Percentiles rank a stretch among this genome's conserved stretches.
These are phyloP conservation scores for Thecocarcelia acutangulata DNA, from an alignment of 2,888 invertebrate genomes.

Conservation along the genomic window DNA sequence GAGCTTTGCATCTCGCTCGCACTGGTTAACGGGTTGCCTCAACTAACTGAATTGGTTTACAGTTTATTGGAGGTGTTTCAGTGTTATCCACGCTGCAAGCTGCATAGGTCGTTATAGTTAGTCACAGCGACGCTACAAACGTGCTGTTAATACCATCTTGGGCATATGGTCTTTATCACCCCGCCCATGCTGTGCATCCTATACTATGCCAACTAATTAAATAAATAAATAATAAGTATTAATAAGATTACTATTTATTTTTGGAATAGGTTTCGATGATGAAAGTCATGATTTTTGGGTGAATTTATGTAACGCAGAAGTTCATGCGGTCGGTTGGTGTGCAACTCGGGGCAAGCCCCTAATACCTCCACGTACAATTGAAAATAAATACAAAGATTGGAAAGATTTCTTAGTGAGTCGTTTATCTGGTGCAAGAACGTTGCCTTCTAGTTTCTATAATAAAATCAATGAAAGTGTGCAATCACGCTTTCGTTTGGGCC, in stretches of 20 bases:
- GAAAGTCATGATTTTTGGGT: slow-evolving; percentile 97
- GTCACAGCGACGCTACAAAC: too few species aligned
- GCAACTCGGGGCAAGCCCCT: slow-evolving; percentile 96
- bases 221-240: too few species aligned
- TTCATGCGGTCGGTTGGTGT: slow-evolving; percentile 99
- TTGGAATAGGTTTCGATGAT: slow-evolving; percentile 88
- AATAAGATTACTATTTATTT: neutral
- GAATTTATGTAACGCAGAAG: slow-evolving; percentile 94
- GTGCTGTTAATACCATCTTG: too few species aligned
- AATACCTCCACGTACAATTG: slow-evolving; percentile 95
- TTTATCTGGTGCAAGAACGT: slow-evolving; percentile 95
- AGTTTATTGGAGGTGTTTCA: too few species aligned
- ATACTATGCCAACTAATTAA: too few species aligned
- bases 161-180: too few species aligned
- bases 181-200: too few species aligned
- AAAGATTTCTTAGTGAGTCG: slow-evolving; percentile 95
- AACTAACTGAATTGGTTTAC: too few species aligned
- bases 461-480: slow-evolving; percentile 92
- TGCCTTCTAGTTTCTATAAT: slow-evolving; percentile 95
- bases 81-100: too few species aligned
- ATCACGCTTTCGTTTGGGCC: slow-evolving; percentile 91
- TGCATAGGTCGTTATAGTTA: too few species aligned
- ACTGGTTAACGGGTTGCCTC: too few species aligned
- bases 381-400: slow-evolving; percentile 97
- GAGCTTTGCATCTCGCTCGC: too few species aligned